These are phyloP conservation scores for Hydrolagus affinis DNA, from an alignment of 2,113 vertebrate species.

Conservation along the genomic window DNA sequence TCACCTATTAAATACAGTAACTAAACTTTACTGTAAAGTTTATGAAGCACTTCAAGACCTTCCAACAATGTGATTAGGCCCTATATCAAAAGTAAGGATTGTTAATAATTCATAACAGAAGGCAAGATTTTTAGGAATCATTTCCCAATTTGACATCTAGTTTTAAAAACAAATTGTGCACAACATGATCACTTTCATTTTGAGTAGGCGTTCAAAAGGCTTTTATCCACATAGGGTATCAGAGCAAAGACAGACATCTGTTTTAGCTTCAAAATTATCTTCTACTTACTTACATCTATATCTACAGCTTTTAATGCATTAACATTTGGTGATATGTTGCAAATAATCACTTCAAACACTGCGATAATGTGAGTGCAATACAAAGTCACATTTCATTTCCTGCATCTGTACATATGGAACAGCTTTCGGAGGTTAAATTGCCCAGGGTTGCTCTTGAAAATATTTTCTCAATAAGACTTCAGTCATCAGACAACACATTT, in stretches of 20 bases:
- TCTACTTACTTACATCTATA: background rate
- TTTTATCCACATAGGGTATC: background rate
- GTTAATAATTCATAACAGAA: background rate
- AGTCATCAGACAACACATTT: background rate
- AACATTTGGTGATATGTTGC: background rate
- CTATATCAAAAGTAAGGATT: too few relatives aligned
- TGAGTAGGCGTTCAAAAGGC: background rate
- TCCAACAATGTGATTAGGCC: too few relatives aligned
- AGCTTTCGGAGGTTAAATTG: background rate
- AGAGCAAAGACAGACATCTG: background rate
- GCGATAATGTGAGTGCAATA: background rate
- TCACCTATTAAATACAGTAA: too few relatives aligned
- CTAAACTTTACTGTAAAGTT: too few relatives aligned
- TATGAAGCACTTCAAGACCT: too few relatives aligned
- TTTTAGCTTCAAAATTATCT: background rate
- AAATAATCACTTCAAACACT: slow-evolving; percentile 3
- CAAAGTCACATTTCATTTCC: slow-evolving; percentile 1
- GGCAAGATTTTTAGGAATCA: background rate
- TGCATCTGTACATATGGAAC: background rate
- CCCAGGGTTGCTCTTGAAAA: background rate
- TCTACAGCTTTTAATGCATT: background rate
- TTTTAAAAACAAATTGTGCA: background rate
- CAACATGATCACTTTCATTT: slow-evolving; percentile 1
- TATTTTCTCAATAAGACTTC: background rate
- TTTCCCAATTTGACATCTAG: background rate